Base-by-base conservation (phyloP, 2,888 invertebrate species). In the Nephrotoma guestfalica region DNA sequence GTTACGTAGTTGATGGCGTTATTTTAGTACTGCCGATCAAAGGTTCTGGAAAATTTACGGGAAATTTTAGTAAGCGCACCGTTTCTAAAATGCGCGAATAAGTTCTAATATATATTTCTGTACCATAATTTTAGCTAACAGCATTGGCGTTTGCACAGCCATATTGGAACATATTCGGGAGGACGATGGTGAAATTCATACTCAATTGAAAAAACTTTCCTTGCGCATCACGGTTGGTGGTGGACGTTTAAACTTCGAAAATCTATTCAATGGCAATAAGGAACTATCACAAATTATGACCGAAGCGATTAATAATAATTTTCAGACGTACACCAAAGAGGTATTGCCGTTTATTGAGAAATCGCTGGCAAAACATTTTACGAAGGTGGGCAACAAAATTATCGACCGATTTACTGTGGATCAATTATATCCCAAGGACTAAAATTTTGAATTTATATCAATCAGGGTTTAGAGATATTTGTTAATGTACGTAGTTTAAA, bases 251-350 rank as follows among this genome's bases (percentile, higher is more conserved):
- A 89, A 90, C 6, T 89, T 94, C 41, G 92, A 92, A 13, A 93
- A 93, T 89, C 89, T 93, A 5, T 93, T 93, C 88, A 91, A 92
- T 86, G 93, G 93, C 15, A 93, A 93, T 88, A 92, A 92, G 88
- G 89, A 92, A 3, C 90, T 94, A 87, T 92, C 91, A 87, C 92
- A 92, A 13, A 91, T 93, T n/a, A 90, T 94, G 15, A 94, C 93
- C 89, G 91, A 91, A 45, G 92, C 93, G 0, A 92, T 94, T 51
- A 94, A 94, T 89, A 91, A 91, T 88, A 94, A 94, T 88, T 92
- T 94, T 87, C 91, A 92, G 47, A 88, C 91, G 1, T 93, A 94
- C 88, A 87, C 92, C 41, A 90, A 90, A 83, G 93, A 94, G 88
- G 88, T 94, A 6, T 90, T 92, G 89, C 94, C 94, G 0, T 89